Conservation (phyloP, 2,888 invertebrate genomes). For the Microplitis deprimator region DNA sequence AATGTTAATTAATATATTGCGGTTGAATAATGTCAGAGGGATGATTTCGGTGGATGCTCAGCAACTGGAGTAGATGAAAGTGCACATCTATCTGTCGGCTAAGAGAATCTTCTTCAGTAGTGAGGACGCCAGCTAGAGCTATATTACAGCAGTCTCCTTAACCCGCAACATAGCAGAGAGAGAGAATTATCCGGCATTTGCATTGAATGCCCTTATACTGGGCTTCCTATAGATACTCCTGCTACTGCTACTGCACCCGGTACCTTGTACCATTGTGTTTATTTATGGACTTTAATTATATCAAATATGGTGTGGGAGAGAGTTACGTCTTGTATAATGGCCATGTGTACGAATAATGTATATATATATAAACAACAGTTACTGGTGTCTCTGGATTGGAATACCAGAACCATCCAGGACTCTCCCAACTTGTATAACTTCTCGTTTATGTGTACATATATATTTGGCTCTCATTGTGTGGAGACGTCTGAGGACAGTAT, state of each 20-base stretch:
- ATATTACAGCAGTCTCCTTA: slow-evolving; percentile 34
- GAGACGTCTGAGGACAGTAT: background rate
- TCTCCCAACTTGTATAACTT: slow-evolving; percentile 37
- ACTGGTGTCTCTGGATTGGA: slow-evolving; percentile 28
- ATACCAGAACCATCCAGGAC: slow-evolving; percentile 37
- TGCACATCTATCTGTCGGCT: slow-evolving; percentile 31
- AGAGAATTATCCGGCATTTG: slow-evolving; percentile 62
- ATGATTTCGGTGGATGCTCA: background rate
- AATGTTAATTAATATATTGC: background rate
- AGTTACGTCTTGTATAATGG: slow-evolving; percentile 54
- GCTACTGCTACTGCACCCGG: slow-evolving; percentile 49
- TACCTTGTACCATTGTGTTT: slow-evolving; percentile 70
- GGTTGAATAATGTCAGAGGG: background rate
- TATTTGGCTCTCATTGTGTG: background rate
- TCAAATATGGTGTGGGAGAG: slow-evolving; percentile 68
- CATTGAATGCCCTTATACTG: slow-evolving; percentile 69
- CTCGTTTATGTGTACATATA: slow-evolving; percentile 6
- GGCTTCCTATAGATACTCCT: slow-evolving; percentile 47
- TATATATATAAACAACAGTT: slow-evolving; percentile 47
- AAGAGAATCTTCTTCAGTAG: slow-evolving; percentile 18
- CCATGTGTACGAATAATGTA: slow-evolving; percentile 46
- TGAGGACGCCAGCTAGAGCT: slow-evolving; percentile 33
- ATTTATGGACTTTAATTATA: slow-evolving; percentile 71
- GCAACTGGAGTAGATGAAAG: slow-evolving; percentile 9
- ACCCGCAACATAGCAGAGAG: slow-evolving; percentile 22